Evolutionary conservation across 2,888 invertebrate species (phyloP).

Genomic region (Phoenoteleia sp.): DNA sequence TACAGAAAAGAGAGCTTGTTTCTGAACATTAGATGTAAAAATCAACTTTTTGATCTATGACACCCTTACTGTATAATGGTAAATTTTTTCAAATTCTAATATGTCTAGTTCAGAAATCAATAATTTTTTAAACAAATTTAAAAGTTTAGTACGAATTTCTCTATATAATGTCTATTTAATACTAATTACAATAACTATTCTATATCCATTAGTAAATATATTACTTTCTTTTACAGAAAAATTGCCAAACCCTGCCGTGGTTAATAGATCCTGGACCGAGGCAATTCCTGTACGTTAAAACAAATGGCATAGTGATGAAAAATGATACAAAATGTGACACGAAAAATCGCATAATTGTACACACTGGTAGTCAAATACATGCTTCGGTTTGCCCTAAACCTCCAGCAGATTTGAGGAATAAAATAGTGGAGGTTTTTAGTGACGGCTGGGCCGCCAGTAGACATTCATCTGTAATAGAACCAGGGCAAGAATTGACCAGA

Average conservation of each 20-base stretch:
- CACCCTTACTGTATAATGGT: too few relatives aligned
- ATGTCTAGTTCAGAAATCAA: too few relatives aligned
- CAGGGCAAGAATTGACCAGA: constrained; percentile 89
- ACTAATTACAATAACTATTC: too few relatives aligned
- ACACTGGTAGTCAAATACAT: constrained; percentile 90
- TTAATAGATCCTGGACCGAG: constrained; percentile 92
- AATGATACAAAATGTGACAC: constrained; percentile 90
- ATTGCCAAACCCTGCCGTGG: constrained; percentile 94
- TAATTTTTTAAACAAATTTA: background rate
- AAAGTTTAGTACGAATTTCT: too few relatives aligned
- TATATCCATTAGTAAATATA: too few relatives aligned
- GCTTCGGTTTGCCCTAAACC: constrained; percentile 89
- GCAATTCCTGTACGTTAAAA: constrained; percentile 93
- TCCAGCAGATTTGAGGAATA: constrained; percentile 88
- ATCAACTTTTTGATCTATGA: too few relatives aligned
- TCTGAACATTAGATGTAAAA: too few relatives aligned
- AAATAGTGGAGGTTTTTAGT: constrained; percentile 93
- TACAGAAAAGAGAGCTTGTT: too few relatives aligned
- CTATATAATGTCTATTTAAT: too few relatives aligned
- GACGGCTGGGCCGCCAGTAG: constrained; percentile 91
- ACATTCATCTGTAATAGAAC: constrained; percentile 84
- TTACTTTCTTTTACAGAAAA: constrained; percentile 88
- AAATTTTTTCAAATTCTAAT: background rate
- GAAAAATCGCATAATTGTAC: constrained; percentile 92
- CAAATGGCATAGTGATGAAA: constrained; percentile 89